A percentile compares a stretch with the other conserved stretches of the same genome.
These are phyloP conservation scores for Cardiocondyla obscurior DNA, from an alignment of 1,140 invertebrate species.

Conservation along the genomic window DNA sequence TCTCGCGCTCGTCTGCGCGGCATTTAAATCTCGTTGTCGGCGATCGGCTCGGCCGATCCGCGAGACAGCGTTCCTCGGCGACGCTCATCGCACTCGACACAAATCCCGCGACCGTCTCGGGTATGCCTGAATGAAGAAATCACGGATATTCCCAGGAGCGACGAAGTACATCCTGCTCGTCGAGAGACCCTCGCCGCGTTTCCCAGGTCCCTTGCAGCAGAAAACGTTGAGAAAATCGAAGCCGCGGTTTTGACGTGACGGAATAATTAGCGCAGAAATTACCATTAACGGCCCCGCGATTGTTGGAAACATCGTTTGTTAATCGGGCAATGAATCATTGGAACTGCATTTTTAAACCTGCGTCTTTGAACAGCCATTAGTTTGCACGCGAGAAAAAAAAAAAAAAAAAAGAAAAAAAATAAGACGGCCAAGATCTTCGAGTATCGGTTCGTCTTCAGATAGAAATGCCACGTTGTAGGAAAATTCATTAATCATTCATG, in stretches of 20 bases:
- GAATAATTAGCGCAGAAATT: background rate
- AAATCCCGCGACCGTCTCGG: background rate
- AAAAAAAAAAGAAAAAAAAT: background rate
- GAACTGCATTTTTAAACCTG: conserved; percentile 20
- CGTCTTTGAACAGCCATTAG: background rate
- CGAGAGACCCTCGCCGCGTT: background rate
- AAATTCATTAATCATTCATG: conserved; percentile 45
- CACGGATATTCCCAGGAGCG: background rate
- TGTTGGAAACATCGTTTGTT: background rate
- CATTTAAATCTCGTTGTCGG: background rate
- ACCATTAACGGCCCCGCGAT: background rate
- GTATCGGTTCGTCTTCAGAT: conserved; percentile 21
- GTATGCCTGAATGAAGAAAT: background rate
- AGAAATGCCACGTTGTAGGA: conserved; percentile 10
- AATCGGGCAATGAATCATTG: conserved; percentile 12
- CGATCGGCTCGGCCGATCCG: background rate
- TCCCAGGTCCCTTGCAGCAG: background rate
- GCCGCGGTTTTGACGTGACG: background rate
- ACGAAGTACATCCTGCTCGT: background rate
- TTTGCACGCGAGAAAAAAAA: background rate
- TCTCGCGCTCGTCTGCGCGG: background rate
- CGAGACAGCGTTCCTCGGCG: background rate
- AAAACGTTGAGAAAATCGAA: background rate
- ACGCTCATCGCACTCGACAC: background rate
- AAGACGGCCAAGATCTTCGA: conserved; percentile 3